Evolutionary conservation across 1,140 invertebrate species (phyloP), one percentile per base, ranked within the genome.

Genomic region (Temnothorax nylanderi): DNA sequence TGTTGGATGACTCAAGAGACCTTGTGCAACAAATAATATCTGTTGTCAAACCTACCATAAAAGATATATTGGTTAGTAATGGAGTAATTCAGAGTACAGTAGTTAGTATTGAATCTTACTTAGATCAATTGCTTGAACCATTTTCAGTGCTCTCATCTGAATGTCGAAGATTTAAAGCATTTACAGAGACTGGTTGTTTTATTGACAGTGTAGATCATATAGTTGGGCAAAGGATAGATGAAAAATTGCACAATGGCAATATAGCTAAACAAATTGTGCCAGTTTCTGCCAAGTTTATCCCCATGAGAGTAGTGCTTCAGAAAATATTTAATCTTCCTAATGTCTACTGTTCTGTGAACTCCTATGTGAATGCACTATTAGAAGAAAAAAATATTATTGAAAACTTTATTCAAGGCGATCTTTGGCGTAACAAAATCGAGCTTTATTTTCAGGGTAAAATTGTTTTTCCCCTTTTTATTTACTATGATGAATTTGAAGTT

Each of bases 241-340:
- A 72, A 5, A 72, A 72, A 67, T 78, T n/a, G 74, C 26, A 16
- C 32, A 54, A 67, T 54, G 69, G 65, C 54, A 49, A 47, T 21
- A 47, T 58, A 51, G 37, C 87, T 21, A 85, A 81, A 76, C 71
- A 85, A 81, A 76, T 21, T 6, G 71, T 90, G 49, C 18, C 49
- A 67, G 64, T 82, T 82, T 71, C 58, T 54, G 49, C 78, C 3
- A 69, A 82, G 21, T 82, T 88, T 76, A 89, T 90, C 60, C 75
- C 89, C 3, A 88, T 89, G 3, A 85, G 87, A 88, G 4, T 44
- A n/a, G 89, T 90, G 32, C 65, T 90, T 5, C 44, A 90, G 85
- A 85, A 54, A 41, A 67, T 89, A 54, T 88, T 88, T 88, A 77
- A 51, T 80, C 26, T 78, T 54, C 44, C 21, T 16, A 16, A 62